Conservation (phyloP, 2,888 invertebrate species). For the Cantharis flavilabris region DNA sequence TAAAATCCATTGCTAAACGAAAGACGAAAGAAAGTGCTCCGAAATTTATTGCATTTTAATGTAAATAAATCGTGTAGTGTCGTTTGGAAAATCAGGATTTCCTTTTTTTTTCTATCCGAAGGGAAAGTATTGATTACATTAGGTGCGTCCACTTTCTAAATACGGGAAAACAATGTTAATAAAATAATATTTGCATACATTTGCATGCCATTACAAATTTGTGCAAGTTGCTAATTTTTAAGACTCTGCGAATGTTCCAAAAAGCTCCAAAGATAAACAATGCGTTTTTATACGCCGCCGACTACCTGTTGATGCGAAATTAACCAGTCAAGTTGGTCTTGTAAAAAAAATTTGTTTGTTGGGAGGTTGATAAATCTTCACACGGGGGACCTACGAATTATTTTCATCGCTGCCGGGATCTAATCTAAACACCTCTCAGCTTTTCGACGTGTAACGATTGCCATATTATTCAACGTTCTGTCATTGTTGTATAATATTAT, state of each 20-base stretch:
- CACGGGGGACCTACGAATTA: background rate
- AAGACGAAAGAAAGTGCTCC: background rate
- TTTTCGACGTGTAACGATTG: background rate
- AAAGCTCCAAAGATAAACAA: background rate
- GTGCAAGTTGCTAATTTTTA: background rate
- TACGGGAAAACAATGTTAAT: background rate
- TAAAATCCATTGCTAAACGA: background rate
- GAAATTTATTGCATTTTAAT: background rate
- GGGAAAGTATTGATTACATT: slow-evolving; percentile 1
- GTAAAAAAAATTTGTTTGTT: background rate
- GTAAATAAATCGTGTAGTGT: background rate
- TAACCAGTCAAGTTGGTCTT: background rate
- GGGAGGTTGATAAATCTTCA: background rate
- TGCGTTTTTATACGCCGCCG: background rate
- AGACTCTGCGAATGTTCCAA: background rate
- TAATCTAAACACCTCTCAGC: background rate
- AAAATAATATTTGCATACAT: background rate
- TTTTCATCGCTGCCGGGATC: background rate
- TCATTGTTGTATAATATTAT: background rate
- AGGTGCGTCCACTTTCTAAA: slow-evolving; percentile 1
- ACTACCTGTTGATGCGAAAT: background rate
- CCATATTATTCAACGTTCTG: background rate
- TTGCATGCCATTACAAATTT: background rate
- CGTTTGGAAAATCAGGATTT: background rate
- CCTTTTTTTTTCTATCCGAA: background rate